Conservation (phyloP, 1,140 invertebrate genomes). For the Drosophila kohkoa region DNA sequence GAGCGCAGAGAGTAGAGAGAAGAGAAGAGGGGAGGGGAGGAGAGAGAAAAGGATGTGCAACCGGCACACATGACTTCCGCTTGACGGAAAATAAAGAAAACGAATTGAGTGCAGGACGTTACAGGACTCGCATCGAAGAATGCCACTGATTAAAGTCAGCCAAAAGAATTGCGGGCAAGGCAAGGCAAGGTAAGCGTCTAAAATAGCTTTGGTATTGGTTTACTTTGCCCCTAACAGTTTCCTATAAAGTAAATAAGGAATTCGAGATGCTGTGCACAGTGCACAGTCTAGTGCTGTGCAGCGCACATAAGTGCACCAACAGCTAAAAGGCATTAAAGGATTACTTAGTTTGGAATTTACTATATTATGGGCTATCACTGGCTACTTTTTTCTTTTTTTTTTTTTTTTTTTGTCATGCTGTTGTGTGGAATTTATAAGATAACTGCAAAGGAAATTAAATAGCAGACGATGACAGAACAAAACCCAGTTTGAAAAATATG, state of each 20-base stretch:
- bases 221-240: conserved; percentile 47
- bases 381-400: conserved; percentile 35
- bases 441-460: conserved; percentile 53
- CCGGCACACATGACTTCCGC: conserved; percentile 77
- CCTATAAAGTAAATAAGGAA: conserved; percentile 81
- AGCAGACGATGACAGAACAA: conserved; percentile 9
- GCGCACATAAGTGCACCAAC: conserved; percentile 11
- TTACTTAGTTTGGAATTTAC: conserved; percentile 77
- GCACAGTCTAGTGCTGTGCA: background rate
- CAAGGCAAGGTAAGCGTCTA: conserved; percentile 70
- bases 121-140: conserved; percentile 54
- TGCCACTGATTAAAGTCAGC: conserved; percentile 78
- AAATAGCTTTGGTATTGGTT: conserved; percentile 75
- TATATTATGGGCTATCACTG: conserved; percentile 65
- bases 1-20: conserved; percentile 11
- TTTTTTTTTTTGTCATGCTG: conserved; percentile 21
- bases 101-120: conserved; percentile 77
- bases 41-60: conserved; percentile 63
- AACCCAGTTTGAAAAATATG: conserved; percentile 10
- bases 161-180: conserved; percentile 61
- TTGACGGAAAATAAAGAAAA: conserved; percentile 78
- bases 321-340: conserved; percentile 79
- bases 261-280: conserved; percentile 59
- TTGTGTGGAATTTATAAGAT: conserved; percentile 47
- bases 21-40: conserved; percentile 42